A percentile compares a stretch with the other conserved stretches of the same genome.
Conservation (phyloP, 2,888 invertebrate genomes). For the Agrenia bidenticulata region DNA sequence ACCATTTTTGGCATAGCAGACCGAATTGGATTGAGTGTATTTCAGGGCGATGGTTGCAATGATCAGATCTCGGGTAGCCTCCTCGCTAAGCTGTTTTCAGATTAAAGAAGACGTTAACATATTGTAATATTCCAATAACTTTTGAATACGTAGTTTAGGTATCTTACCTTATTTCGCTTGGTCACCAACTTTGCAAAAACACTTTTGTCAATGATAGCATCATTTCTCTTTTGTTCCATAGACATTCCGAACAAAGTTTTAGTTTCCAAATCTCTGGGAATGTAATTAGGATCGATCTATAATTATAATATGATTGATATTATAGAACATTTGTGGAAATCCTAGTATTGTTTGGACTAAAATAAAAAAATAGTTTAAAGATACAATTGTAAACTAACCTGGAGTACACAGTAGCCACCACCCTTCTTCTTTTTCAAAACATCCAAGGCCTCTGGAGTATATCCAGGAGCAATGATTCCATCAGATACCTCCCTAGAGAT, state of each 20-base stretch:
- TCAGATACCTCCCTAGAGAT: conserved; percentile 90
- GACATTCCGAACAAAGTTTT: conserved; percentile 81
- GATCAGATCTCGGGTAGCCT: conserved; percentile 82
- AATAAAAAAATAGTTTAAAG: conserved; percentile 13
- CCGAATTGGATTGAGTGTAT: conserved; percentile 98
- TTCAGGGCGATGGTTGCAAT: conserved; percentile 96
- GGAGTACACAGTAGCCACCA: conserved; percentile 84
- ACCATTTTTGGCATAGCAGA: conserved; percentile 92
- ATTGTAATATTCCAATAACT: no score
- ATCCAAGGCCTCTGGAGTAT: conserved; percentile 76
- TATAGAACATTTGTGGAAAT: no score
- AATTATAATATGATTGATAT: not conserved
- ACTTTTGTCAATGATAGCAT: conserved; percentile 74
- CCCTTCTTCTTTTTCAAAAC: conserved; percentile 92
- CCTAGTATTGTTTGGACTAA: no score
- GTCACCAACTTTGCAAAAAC: conserved; percentile 79
- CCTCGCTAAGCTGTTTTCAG: conserved; percentile 65
- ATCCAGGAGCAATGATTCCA: conserved; percentile 96
- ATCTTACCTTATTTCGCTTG: conserved; percentile 64
- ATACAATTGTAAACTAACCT: conserved; percentile 57
- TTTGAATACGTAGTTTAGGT: no score
- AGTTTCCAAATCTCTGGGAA: conserved; percentile 77
- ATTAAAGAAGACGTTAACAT: not conserved
- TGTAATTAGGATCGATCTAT: conserved; percentile 83
- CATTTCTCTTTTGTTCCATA: conserved; percentile 85